Conservation (phyloP, 2,888 invertebrate species). For the Tetrapedia diversipes region DNA sequence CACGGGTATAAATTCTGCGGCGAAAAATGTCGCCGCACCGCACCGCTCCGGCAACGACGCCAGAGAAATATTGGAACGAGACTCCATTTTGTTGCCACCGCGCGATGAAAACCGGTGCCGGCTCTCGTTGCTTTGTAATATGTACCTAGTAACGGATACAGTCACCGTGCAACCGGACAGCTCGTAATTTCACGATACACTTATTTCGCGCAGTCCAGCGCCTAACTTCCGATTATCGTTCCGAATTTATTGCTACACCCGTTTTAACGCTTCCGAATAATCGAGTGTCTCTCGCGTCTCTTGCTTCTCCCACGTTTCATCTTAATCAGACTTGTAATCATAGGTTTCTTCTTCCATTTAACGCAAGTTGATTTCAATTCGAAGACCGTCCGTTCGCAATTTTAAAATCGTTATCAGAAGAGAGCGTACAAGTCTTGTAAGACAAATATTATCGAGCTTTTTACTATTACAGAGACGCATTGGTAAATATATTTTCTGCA, state of each 20-base stretch:
- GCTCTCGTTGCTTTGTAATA: slow-evolving; percentile 49
- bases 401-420: no score
- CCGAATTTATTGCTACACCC: slow-evolving; percentile 22
- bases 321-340: neutral
- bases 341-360: no score
- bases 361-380: no score
- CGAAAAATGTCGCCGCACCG: slow-evolving; percentile 48
- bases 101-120: slow-evolving; percentile 35
- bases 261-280: slow-evolving; percentile 11
- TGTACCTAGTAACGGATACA: slow-evolving; percentile 38
- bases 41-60: slow-evolving; percentile 31
- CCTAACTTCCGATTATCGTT: slow-evolving; percentile 24
- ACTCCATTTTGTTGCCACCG: slow-evolving; percentile 42
- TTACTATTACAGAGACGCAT: neutral
- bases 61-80: slow-evolving; percentile 62
- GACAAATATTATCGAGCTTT: no score
- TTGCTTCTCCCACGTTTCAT: no score
- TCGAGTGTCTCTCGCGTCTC: neutral
- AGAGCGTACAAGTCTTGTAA: no score
- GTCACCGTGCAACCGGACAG: slow-evolving; percentile 30
- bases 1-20: slow-evolving; percentile 56
- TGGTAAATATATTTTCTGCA: neutral
- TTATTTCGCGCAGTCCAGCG: slow-evolving; percentile 33
- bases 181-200: slow-evolving; percentile 44
- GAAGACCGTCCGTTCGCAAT: no score